Evolutionary conservation across 2,888 invertebrate genomes (phyloP), one percentile per base, ranked within the genome.

Genomic region (Sminthurinus aureus): DNA sequence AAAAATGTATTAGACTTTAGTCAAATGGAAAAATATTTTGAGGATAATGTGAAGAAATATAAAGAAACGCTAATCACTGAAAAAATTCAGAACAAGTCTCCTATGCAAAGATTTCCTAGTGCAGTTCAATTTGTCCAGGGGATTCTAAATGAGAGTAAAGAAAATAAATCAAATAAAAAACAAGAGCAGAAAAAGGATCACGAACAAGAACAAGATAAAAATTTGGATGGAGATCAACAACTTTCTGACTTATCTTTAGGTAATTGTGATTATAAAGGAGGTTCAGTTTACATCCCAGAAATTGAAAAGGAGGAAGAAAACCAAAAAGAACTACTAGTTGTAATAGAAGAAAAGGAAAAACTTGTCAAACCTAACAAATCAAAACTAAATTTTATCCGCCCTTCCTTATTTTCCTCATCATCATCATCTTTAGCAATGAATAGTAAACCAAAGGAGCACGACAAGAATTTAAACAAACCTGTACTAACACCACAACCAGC

Each of bases 41-140:
- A 81, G 22, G 73, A 81, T n/a, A 80, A 26, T 13, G 80, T 81
- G 0, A 22, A 50, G 18, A 81, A 74, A 26, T 81, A 50, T 26
- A 78, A 78, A 64, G 64, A 78, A 64, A 52, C 69, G 13, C 18
- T 52, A n/a, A 58, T 22, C 0, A 71, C 52, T 24, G 50, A 11
- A 11, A 13, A 73, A 26, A 12, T 38, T 22, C 73, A 15, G 2
- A 73, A 26, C 22, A 15, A 13, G 18, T 15, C 58, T 15, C 58
- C 9, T 11, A 2, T 15, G 2, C 64, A 58, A 22, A 13, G 20
- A 64, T 73, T 73, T n/a, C 69, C 69, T 13, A 81, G 24, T 22
- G 58, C 73, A 9, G 80, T 73, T 22, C 71, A 81, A 73, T 52
- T 81, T 13, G 64, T 81, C 15, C 58, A 52, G 22, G 73, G 24